Percentiles rank a stretch among this genome's conserved stretches.
These are phyloP conservation scores for Empidonax alnorum DNA, from an alignment of 2,113 vertebrate species.

Conservation along the genomic window DNA sequence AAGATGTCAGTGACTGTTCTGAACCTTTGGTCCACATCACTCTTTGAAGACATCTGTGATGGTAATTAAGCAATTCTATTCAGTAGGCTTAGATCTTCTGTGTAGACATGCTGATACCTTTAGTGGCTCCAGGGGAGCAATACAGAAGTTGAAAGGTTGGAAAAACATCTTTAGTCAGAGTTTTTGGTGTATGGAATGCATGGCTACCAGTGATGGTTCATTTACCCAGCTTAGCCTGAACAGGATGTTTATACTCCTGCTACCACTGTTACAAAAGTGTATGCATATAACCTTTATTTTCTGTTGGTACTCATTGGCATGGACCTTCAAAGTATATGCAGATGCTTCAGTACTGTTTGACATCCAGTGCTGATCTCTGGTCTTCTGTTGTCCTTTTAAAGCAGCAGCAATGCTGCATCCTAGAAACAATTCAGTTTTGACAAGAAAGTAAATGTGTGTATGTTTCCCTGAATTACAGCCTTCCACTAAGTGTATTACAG, in stretches of 20 bases:
- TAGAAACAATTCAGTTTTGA: not conserved
- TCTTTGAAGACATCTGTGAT: not conserved
- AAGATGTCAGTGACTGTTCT: not conserved
- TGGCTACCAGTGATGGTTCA: not conserved
- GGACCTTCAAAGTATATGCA: not conserved
- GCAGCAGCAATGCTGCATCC: not conserved
- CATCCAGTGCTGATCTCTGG: not conserved
- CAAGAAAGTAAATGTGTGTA: not conserved
- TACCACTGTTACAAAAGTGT: not conserved
- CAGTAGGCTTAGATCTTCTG: not conserved
- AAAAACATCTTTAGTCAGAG: not conserved
- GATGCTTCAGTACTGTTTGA: not conserved
- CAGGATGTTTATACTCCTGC: not conserved
- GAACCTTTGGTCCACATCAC: not conserved
- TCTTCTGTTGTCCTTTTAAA: not conserved
- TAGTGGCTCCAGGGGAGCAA: not conserved
- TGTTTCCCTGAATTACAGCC: not conserved
- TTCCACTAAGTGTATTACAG: conserved; percentile 18
- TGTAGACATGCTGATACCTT: not conserved
- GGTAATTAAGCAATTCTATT: not conserved
- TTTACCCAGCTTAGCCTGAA: not conserved
- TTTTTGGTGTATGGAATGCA: not conserved
- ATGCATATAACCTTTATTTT: not conserved
- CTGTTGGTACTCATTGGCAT: not conserved
- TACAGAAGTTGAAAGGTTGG: not conserved